Evolutionary conservation across 2,113 vertebrate species (phyloP).

Genomic region (Nanorana parkeri): DNA sequence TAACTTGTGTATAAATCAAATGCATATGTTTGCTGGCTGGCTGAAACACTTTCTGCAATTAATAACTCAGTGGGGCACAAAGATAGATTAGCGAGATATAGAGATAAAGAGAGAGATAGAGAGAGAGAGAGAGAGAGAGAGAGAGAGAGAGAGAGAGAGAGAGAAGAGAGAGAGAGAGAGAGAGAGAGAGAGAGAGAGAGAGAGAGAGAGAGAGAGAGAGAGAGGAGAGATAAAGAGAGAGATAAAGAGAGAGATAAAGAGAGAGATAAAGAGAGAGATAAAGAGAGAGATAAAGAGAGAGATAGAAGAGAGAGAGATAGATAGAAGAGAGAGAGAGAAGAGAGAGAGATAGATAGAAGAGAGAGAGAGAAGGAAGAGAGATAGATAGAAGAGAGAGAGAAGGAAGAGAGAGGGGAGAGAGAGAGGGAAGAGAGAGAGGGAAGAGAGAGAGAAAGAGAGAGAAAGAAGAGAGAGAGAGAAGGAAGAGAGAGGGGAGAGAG

Average conservation of each 20-base stretch:
- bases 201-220: too few relatives aligned
- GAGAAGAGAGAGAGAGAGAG: too few relatives aligned
- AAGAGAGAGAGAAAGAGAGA: constrained; percentile 12
- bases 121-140: constrained; percentile 7
- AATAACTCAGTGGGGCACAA: background rate
- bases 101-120: constrained; percentile 15
- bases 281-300: too few relatives aligned
- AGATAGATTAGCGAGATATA: background rate
- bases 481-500: too few relatives aligned
- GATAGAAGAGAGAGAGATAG: constrained; percentile 2
- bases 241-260: constrained; percentile 6
- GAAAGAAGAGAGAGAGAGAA: constrained; percentile 20
- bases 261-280: background rate
- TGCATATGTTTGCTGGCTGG: background rate
- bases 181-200: too few relatives aligned
- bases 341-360: too few relatives aligned
- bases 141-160: background rate
- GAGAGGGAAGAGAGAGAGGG: background rate
- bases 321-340: too few relatives aligned
- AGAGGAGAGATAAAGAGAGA: constrained; percentile 7
- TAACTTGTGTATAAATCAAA: constrained; percentile 34
- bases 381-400: constrained; percentile 7
- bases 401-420: too few relatives aligned
- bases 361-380: background rate
- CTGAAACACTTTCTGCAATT: background rate